Evolutionary conservation across 2,888 invertebrate species (phyloP), one percentile per base, ranked within the genome.

Genomic region (Platycheirus rosarum): DNA sequence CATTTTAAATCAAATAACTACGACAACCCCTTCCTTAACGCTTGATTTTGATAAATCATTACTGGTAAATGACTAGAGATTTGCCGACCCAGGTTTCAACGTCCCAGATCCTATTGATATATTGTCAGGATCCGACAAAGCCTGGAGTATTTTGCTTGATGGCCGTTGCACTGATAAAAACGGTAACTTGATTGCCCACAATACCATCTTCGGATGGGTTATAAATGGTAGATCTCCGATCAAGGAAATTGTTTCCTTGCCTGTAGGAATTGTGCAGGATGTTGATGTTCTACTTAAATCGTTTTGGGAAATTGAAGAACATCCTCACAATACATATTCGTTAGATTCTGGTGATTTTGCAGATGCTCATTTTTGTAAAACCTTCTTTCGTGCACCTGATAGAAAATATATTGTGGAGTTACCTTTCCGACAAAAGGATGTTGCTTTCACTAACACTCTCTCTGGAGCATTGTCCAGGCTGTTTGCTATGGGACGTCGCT

Each of bases 381-480:
- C 42, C 14, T 42, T 42, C 6, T 42, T 6, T 14, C 42, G 42
- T 42, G 42, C 16, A 8, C 42, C 42, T 14, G 42, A 42, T 42
- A 16, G 16, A 7, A 42, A 42, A 42, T 42, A 9, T 9, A 32
- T 5, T 32, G n/a, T n/a, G n/a, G n/a, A n/a, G n/a, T n/a, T n/a
- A n/a, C n/a, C n/a, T n/a, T n/a, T n/a, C n/a, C n/a, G n/a, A n/a
- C n/a, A n/a, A n/a, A n/a, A n/a, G n/a, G n/a, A n/a, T n/a, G n/a
- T n/a, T n/a, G n/a, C n/a, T n/a, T 51, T 51, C 23, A 51, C 32
- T 32, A 51, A 51, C 29, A 51, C 51, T 29, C 51, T 51, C 29
- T 14, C 51, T 26, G 29, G 29, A 51, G 29, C 51, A 11, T 18
- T 46, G 18, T 46, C 23, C 20, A 8, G 23, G 9, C 18, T 23